Evolutionary conservation across 1,140 invertebrate genomes (phyloP).

Genomic region (Polyergus mexicanus): DNA sequence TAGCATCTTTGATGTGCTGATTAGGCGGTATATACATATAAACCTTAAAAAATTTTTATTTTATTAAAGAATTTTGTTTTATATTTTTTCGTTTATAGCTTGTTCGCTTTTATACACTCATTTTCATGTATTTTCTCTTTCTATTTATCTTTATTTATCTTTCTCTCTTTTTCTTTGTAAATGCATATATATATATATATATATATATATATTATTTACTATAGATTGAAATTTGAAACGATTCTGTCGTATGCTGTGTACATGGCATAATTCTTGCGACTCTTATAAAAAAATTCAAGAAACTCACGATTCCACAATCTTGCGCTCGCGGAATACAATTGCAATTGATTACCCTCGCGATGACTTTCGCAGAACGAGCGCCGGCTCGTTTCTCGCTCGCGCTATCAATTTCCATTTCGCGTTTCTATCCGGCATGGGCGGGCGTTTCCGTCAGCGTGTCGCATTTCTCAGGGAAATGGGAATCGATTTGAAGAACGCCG

Average conservation of each 20-base stretch:
- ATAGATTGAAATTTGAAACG: neutral
- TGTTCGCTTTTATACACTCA: neutral
- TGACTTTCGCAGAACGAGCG: conserved; percentile 40
- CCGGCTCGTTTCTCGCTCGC: conserved; percentile 55
- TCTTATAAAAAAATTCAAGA: conserved; percentile 30
- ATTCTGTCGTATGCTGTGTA: neutral
- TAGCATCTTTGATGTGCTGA: no score
- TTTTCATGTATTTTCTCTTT: neutral
- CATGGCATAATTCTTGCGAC: neutral
- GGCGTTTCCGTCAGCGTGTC: conserved; percentile 62
- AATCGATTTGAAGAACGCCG: conserved; percentile 81
- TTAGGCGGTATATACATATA: no score
- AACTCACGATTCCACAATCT: conserved; percentile 19
- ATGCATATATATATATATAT: neutral
- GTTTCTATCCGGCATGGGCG: conserved; percentile 62
- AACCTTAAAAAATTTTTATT: neutral
- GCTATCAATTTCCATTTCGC: conserved; percentile 73
- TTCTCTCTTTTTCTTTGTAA: neutral
- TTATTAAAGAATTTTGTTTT: no score
- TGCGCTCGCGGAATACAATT: conserved; percentile 55
- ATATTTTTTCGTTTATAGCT: neutral
- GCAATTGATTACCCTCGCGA: conserved; percentile 63
- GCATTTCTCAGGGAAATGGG: conserved; percentile 80
- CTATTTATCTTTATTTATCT: neutral
- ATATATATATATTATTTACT: neutral